Evolutionary conservation across 1,140 invertebrate species (phyloP), one percentile per base, ranked within the genome.

Genomic region (Helicorthomorpha holstii): DNA sequence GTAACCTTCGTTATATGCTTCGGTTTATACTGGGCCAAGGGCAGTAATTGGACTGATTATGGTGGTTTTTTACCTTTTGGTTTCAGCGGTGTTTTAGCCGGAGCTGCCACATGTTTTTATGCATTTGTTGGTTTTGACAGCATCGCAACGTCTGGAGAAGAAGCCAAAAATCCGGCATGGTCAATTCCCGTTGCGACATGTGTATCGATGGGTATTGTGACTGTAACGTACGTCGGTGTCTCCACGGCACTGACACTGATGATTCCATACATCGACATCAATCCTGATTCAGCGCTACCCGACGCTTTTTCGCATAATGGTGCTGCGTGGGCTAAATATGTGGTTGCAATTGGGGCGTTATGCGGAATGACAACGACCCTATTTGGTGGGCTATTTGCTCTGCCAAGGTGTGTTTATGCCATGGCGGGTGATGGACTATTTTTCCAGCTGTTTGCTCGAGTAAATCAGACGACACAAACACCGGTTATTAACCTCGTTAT

Each of bases 371-470:
- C 85, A 0, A 74, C 71, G 0, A 87, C 85, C 0, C 68, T 91
- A 0, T 76, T 91, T 48, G 83, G 87, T 2, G 88, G 83, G 0
- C 65, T 92, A 1, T 93, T 86, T 62, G 81, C 84, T 0, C 65
- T 91, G 7, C 85, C 87, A 0, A 70, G 85, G 21, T 85, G 84
- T 53, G 76, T 89, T 63, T 92, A 92, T 59, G 79, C 86, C 1
- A 91, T 94, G 86, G 83, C 88, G 0, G 75, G 76, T 24, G 89
- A 93, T 61, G 88, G 88, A 1, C 66, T 93, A 1, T 69, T 92
- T 1, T 90, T 91, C 59, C 75, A 78, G 26, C 44, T 85, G 56
- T 71, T 92, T 27, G 81, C 80, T 0, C 73, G 75, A 54, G 73
- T 91, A 0, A 84, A 78, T 59, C 67, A 77, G 26, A 81, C 78